Conservation (phyloP, 1,140 invertebrate species). For the Venturia canescens region DNA sequence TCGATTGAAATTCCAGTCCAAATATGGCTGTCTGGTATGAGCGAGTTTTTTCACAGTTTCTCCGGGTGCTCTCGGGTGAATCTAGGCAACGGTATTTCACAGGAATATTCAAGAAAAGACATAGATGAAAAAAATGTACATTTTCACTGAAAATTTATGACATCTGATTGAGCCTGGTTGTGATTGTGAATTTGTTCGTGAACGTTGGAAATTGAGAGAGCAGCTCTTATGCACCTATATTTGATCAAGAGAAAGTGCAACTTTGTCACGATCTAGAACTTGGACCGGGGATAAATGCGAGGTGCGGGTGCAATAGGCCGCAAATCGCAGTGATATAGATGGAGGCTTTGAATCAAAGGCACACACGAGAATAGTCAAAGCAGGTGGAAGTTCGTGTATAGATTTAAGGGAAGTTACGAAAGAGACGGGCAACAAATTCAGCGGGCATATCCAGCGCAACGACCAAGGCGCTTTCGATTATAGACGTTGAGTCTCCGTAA, state of each 20-base stretch:
- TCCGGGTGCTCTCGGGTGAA: no score
- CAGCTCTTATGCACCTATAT: not conserved
- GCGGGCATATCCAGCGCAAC: not conserved
- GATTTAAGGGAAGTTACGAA: not conserved
- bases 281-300: not conserved
- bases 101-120: no score
- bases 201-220: not conserved
- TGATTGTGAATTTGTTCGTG: no score
- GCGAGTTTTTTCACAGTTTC: no score
- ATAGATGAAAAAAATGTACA: no score
- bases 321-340: not conserved
- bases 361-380: not conserved
- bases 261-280: not conserved
- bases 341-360: slow-evolving; percentile 19
- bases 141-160: no score
- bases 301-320: not conserved
- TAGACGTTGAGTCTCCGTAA: not conserved
- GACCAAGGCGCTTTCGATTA: not conserved
- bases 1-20: no score
- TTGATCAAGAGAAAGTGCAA: not conserved
- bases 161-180: no score
- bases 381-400: not conserved
- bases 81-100: no score
- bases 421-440: slow-evolving; percentile 16
- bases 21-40: no score